Evolutionary conservation across 2,113 vertebrate species (phyloP).

Genomic region (Thunnus thynnus): DNA sequence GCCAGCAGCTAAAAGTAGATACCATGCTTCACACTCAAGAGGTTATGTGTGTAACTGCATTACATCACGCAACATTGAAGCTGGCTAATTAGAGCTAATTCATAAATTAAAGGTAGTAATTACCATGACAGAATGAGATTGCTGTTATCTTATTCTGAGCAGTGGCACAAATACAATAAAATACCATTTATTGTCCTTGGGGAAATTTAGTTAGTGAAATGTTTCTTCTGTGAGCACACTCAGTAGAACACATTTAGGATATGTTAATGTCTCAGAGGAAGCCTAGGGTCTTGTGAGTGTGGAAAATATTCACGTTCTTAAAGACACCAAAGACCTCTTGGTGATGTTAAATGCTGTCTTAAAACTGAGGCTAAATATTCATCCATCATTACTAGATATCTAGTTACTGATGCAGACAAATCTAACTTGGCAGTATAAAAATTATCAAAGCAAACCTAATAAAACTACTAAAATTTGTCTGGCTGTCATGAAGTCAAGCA

Average conservation of each 20-base stretch:
- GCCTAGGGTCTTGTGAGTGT: background rate
- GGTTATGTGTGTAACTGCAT: slow-evolving; percentile 34
- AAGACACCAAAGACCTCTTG: background rate
- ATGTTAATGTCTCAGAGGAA: slow-evolving; percentile 18
- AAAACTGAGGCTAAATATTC: background rate
- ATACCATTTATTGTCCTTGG: slow-evolving; percentile 60
- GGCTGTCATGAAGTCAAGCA: background rate
- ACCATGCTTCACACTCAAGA: slow-evolving; percentile 22
- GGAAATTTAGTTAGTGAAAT: slow-evolving; percentile 47
- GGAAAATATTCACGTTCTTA: slow-evolving; percentile 1
- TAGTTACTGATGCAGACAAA: slow-evolving; percentile 6
- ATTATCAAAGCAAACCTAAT: background rate
- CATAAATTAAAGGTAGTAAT: slow-evolving; percentile 76
- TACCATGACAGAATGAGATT: slow-evolving; percentile 62
- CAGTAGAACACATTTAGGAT: slow-evolving; percentile 21
- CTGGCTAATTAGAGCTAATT: slow-evolving; percentile 72
- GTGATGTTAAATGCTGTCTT: background rate
- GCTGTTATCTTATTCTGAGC: slow-evolving; percentile 54
- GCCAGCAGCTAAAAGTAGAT: slow-evolving; percentile 46
- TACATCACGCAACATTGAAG: slow-evolving; percentile 26
- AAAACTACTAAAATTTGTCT: background rate
- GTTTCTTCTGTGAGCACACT: slow-evolving; percentile 40
- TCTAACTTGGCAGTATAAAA: background rate
- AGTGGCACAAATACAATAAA: slow-evolving; percentile 70
- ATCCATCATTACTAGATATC: background rate